These are phyloP conservation scores for Fistularia tabacaria DNA, from an alignment of 2,797 vertebrate genomes.

Conservation along the genomic window DNA sequence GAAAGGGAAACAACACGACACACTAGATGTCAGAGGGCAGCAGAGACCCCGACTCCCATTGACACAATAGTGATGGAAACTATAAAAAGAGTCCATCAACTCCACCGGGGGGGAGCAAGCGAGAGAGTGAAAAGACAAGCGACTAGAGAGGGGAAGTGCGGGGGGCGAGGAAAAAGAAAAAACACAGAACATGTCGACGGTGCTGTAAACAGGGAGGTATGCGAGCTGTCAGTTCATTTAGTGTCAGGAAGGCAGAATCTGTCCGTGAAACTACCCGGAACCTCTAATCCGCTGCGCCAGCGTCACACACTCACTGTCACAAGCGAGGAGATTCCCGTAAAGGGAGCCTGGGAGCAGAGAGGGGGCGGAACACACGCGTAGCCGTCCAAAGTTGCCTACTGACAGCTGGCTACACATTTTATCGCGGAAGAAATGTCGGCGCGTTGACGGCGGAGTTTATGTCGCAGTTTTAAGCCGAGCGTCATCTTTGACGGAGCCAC, in stretches of 20 bases:
- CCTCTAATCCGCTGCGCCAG: slow-evolving; percentile 16
- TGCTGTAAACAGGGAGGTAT: slow-evolving; percentile 81
- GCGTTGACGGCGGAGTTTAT: too few relatives aligned
- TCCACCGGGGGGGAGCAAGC: too few relatives aligned
- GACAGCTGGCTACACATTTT: slow-evolving; percentile 21
- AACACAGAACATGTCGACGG: slow-evolving; percentile 11
- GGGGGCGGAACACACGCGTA: slow-evolving; percentile 37
- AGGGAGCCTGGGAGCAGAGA: slow-evolving; percentile 7
- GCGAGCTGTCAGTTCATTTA: slow-evolving; percentile 57
- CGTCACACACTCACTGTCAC: slow-evolving; percentile 20
- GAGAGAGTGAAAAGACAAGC: too few relatives aligned
- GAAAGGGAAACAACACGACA: too few relatives aligned
- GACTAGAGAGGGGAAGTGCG: slow-evolving; percentile 19
- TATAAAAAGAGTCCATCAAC: too few relatives aligned
- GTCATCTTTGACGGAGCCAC: slow-evolving; percentile 2
- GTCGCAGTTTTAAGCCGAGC: not conserved
- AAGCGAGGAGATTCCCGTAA: slow-evolving; percentile 44
- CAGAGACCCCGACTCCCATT: too few relatives aligned
- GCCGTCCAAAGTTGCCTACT: slow-evolving; percentile 45
- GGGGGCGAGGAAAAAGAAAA: slow-evolving; percentile 31
- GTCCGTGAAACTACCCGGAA: slow-evolving; percentile 45
- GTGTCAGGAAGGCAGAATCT: slow-evolving; percentile 23
- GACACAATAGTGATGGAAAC: too few relatives aligned
- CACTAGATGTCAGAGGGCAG: too few relatives aligned
- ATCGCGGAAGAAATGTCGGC: not conserved